Conservation (phyloP, 2,797 vertebrate genomes). For the Taenioides sp. region DNA sequence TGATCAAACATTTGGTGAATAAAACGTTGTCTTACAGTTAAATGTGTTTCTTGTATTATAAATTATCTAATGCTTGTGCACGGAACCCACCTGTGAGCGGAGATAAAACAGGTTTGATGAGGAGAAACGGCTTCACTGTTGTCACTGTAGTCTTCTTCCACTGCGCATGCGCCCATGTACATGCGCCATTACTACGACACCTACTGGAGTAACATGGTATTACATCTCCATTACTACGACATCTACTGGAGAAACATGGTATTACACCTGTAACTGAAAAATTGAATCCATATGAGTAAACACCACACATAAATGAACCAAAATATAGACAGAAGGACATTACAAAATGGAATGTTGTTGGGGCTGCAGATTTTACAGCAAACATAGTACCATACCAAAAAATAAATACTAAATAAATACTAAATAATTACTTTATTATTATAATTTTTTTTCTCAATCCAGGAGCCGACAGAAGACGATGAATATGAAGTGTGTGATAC, state of each 20-base stretch:
- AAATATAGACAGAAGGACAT: not conserved
- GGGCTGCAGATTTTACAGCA: no score
- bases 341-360: not conserved
- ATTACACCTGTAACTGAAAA: not conserved
- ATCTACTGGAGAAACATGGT: not conserved
- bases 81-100: no score
- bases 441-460: slow-evolving; percentile 36
- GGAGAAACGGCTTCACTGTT: no score
- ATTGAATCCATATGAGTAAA: not conserved
- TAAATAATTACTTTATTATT: no score
- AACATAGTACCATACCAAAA: no score
- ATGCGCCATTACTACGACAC: not conserved
- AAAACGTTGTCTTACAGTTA: not conserved
- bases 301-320: not conserved
- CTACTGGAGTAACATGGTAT: not conserved
- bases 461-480: slow-evolving; percentile 60
- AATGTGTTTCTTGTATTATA: not conserved
- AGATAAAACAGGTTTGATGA: no score
- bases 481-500: slow-evolving; percentile 78
- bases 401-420: not conserved
- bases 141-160: no score
- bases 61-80: not conserved
- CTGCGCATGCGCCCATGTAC: no score
- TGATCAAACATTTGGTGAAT: not conserved
- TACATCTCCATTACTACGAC: not conserved